Base-by-base conservation (phyloP, 2,888 invertebrate genomes). In the Falcaria lacertinaria region DNA sequence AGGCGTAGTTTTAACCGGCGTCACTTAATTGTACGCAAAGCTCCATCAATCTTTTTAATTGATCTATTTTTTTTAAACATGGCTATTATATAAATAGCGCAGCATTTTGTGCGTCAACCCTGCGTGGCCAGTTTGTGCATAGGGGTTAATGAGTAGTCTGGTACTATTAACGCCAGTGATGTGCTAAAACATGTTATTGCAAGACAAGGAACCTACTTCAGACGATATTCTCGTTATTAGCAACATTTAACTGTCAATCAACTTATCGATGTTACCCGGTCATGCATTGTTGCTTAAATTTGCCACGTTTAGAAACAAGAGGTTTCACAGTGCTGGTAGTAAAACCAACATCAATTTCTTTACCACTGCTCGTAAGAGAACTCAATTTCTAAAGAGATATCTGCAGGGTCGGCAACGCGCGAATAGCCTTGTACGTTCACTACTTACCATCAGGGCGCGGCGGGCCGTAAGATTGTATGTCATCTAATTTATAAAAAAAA, bases 61-160 rank as follows among this genome's bases (percentile, higher is more conserved):
- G n/a, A n/a, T n/a, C n/a, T n/a, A n/a, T n/a, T n/a, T n/a, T n/a
- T n/a, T n/a, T n/a, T n/a, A n/a, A n/a, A n/a, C n/a, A n/a, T n/a
- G n/a, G n/a, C n/a, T n/a, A n/a, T n/a, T n/a, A n/a, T n/a, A n/a
- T n/a, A n/a, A n/a, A n/a, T n/a, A 38, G 42, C 25, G 40, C 42
- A 39, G 11, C 11, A 11, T 28, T 7, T 28, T 11, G 34, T 35
- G 32, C 45, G 54, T 1, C 50, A 61, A 15, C 61, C 61, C 56
- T 60, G 6, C 28, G 32, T 15, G 25, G n/a, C n/a, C n/a, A n/a
- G n/a, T n/a, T n/a, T n/a, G 6, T 35, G 51, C 48, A 60, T 56
- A 36, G 45, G 33, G 56, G 54, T 61, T 56, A 58, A 58, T 61
- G 56, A 58, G 56, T 42, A 51, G 58, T 54, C 51, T 47, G 43